Base-by-base conservation (phyloP, 2,888 invertebrate genomes). In the Coenonympha arcania region DNA sequence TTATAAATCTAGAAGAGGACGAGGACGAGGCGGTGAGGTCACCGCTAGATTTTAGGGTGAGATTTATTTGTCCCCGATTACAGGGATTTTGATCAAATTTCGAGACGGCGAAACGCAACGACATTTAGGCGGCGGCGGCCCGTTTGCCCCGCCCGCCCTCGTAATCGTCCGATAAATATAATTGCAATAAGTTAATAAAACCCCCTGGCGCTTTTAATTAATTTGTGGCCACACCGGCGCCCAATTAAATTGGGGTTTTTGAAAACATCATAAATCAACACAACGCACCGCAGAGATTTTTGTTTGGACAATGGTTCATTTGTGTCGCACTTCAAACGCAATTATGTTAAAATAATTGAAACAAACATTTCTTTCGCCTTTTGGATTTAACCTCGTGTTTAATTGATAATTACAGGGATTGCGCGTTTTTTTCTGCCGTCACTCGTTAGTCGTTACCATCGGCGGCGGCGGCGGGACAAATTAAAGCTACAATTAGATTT, bases 181-280 rank as follows among this genome's bases (percentile, higher is more conserved):
- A 81, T 81, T 77, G 77, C 77, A 77, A 82, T 81, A 84, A 82
- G 77, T 81, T 81, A 78, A 81, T 80, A 78, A 79, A 79, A 78
- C 73, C 72, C 72, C 72, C 63, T 69, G 68, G 69, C 74, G 72
- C 68, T 76, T 36, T 75, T 79, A 82, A 81, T 83, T 79, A 80
- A 81, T 84, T 80, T 77, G 76, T 71, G 75, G 75, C 69, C 69
- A 76, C 71, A 70, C 75, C 68, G 71, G 68, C 71, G 73, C 68
- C 72, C 73, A 76, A 79, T 79, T 76, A 78, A 77, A 81, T 68
- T 64, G 65, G 69, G 69, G 73, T 72, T 77, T 77, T 74, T 66
- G 69, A 62, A 74, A 58, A 59, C 54, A 58, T 53, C 50, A 54
- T 52, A 58, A 58, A 56, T 53, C 50, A 47, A 30, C 40, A 37